Evolutionary conservation across 2,113 vertebrate species (phyloP), one percentile per base, ranked within the genome.

Genomic region (Oryzias woworae): DNA sequence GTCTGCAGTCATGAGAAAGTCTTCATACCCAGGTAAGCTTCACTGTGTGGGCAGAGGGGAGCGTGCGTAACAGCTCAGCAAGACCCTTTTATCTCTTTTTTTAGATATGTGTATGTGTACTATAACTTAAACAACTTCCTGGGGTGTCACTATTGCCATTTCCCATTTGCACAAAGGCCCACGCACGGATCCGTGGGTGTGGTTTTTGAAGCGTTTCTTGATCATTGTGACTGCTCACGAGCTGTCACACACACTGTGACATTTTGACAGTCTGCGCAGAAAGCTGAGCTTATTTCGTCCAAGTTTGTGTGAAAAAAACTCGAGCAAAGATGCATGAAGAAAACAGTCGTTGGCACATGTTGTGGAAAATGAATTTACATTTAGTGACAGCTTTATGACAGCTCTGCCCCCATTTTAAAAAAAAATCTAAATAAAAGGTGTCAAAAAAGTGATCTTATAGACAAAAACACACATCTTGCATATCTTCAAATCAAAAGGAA

Each of bases 1-100:
- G 36, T 45, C 82, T 26, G 7, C 44, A 73, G 61, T 5, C 53
- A 90, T 90, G 88, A 87, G 20, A 82, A 90, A 88, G 59, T 83
- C 68, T 36, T 73, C 81, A 41, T 85, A 75, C 50, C 12, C 79
- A 87, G 85, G 88, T 90, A 52, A 73, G 77, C 3, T 2, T 5
- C 23, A 10, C 46, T 26, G 23, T 28, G 13, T 6, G 26, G 47
- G 20, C 17, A 12, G 26, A 8, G 41, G 26, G 62, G 8, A 36
- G 7, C 24, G 57, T 7, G 57, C 42, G 18, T 58, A 24, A 67
- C 31, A 20, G 28, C 15, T 28, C n/a, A 43, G 14, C 23, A 15
- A 7, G 7, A 12, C 3, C 2, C 14, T 46, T 16, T 51, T 10
- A 28, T 13, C 12, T 17, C 0, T 45, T 17, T 4, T 16, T 52